phyloP scores from a whole-genome alignment of 2,888 invertebrate species.

The Luperina testacea region DNA sequence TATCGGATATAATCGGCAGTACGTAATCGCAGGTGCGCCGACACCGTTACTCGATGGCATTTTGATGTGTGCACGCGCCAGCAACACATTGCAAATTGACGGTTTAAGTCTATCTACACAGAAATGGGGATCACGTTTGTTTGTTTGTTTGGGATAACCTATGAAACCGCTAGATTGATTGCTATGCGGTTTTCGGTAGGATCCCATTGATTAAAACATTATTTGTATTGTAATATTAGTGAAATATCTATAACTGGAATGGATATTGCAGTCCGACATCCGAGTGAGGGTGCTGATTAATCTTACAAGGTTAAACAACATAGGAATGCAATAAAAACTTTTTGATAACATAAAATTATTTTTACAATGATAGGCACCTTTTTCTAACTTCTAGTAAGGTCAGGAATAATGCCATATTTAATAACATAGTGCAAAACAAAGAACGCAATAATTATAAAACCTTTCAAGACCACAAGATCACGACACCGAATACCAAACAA shows the following conservation, averaged over 20 bases:
- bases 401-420: conserved; percentile 27
- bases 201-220: neutral
- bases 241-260: neutral
- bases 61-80: conserved; percentile 68
- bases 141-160: conserved; percentile 55
- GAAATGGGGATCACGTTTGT: conserved; percentile 58
- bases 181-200: neutral
- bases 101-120: conserved; percentile 67
- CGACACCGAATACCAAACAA: neutral
- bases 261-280: neutral
- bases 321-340: neutral
- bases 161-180: conserved; percentile 17
- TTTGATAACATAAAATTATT: too few relatives aligned
- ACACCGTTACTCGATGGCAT: conserved; percentile 71
- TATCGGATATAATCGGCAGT: conserved; percentile 68
- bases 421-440: conserved; percentile 11
- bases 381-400: conserved; percentile 13
- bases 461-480: conserved; percentile 17
- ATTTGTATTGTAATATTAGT: neutral
- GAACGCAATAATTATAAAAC: conserved; percentile 10
- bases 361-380: neutral
- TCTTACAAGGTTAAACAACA: neutral
- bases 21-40: conserved; percentile 70
- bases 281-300: neutral
- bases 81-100: conserved; percentile 78